phyloP scores from a whole-genome alignment of 2,888 invertebrate species.

The Dolichopus griseipennis region DNA sequence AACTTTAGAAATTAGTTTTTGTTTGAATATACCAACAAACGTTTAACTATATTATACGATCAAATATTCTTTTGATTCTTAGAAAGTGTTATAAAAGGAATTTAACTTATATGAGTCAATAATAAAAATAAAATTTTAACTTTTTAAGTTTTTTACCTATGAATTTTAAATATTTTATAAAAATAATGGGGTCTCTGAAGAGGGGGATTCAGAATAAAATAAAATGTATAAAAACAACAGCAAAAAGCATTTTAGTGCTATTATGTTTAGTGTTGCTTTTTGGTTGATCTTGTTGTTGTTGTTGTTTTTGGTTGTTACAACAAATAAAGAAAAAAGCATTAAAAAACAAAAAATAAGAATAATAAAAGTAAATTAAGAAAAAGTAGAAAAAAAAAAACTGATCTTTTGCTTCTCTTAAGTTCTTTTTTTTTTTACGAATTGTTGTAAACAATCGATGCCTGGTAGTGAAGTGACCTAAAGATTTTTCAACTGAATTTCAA shows the following conservation, averaged over 20 bases:
- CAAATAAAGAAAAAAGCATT: background rate
- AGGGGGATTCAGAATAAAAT: background rate
- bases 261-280: background rate
- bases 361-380: background rate
- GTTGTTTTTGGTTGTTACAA: background rate
- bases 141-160: too few species aligned
- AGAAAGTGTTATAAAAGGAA: too few species aligned
- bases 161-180: too few species aligned
- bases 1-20: too few species aligned
- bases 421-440: background rate
- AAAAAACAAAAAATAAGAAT: background rate
- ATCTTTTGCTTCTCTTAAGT: background rate
- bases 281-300: background rate
- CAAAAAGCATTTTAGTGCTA: background rate
- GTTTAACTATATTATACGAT: too few species aligned
- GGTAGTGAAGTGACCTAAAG: slow-evolving; percentile 1
- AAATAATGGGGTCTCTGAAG: background rate
- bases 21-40: too few species aligned
- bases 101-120: too few species aligned
- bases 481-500: slow-evolving; percentile 1
- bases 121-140: too few species aligned
- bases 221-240: background rate
- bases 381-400: background rate
- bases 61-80: too few species aligned
- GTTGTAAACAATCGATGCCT: background rate